Conservation (phyloP, 2,113 vertebrate species). For the Acrocephalus kingi region DNA sequence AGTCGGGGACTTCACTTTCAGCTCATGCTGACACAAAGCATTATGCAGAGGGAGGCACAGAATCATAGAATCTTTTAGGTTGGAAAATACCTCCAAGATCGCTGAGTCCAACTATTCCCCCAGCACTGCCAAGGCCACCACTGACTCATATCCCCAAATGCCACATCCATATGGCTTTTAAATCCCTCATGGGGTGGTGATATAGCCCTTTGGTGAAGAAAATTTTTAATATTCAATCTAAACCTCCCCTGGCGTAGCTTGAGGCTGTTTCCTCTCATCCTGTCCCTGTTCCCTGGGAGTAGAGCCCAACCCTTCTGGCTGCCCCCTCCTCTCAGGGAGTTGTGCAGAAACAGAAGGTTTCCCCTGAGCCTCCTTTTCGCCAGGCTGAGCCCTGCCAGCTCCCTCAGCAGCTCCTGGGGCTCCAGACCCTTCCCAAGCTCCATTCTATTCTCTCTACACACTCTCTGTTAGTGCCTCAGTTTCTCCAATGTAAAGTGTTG, state of each 20-base stretch:
- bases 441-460: rapidly evolving
- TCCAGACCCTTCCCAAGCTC: background rate
- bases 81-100: background rate
- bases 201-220: background rate
- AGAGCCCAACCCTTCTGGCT: rapidly evolving
- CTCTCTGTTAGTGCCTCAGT: background rate
- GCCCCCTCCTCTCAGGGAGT: background rate
- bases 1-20: background rate
- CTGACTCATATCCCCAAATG: background rate
- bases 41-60: background rate
- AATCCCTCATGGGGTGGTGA: background rate
- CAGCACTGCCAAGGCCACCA: background rate
- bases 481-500: background rate
- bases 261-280: rapidly evolving
- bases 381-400: background rate
- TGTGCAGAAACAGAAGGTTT: background rate
- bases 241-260: background rate
- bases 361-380: background rate
- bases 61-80: background rate
- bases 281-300: background rate
- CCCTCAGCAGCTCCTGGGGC: rapidly evolving
- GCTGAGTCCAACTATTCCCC: background rate
- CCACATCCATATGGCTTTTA: background rate
- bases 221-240: background rate
- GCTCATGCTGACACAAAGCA: background rate